Percentiles rank a stretch among this genome's conserved stretches.
These are phyloP conservation scores for Zosterops japonicus DNA, from an alignment of 2,113 vertebrate genomes.

Conservation along the genomic window DNA sequence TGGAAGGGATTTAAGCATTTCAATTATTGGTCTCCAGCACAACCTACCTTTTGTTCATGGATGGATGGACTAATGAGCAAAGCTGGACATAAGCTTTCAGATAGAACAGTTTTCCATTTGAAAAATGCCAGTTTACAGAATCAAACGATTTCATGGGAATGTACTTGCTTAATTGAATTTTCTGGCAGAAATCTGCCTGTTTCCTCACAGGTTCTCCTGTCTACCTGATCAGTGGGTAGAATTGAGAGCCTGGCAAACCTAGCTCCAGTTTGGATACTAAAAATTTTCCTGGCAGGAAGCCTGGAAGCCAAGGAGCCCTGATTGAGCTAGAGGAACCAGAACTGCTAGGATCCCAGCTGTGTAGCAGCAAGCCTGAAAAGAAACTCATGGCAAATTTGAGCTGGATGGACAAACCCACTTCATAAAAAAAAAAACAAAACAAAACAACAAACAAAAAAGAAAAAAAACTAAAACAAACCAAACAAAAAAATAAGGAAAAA, in stretches of 20 bases:
- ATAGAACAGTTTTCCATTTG: not conserved
- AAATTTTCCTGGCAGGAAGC: conserved; percentile 5
- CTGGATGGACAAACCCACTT: not conserved
- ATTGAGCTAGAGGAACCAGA: not conserved
- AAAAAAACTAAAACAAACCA: not conserved
- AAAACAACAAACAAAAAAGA: not conserved
- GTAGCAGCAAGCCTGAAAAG: not conserved
- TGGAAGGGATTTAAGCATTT: not conserved
- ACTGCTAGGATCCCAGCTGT: not conserved
- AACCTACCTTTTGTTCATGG: not conserved
- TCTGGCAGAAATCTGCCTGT: not conserved
- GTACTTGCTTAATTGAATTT: conserved; percentile 34
- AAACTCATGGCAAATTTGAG: not conserved
- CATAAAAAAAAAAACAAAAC: not conserved
- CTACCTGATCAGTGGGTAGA: not conserved
- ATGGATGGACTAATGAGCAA: conserved; percentile 37
- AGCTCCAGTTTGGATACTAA: not conserved
- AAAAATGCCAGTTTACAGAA: conserved; percentile 22
- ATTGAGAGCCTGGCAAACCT: not conserved
- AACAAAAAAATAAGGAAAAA: not conserved
- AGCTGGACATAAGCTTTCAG: not conserved
- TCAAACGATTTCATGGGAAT: conserved; percentile 6
- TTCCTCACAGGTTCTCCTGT: not conserved
- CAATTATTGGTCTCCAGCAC: not conserved
- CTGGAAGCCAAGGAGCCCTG: not conserved